A percentile compares a stretch with the other conserved stretches of the same genome.
phyloP scores from a whole-genome alignment of 2,888 invertebrate species.

The Melieria omissa region DNA sequence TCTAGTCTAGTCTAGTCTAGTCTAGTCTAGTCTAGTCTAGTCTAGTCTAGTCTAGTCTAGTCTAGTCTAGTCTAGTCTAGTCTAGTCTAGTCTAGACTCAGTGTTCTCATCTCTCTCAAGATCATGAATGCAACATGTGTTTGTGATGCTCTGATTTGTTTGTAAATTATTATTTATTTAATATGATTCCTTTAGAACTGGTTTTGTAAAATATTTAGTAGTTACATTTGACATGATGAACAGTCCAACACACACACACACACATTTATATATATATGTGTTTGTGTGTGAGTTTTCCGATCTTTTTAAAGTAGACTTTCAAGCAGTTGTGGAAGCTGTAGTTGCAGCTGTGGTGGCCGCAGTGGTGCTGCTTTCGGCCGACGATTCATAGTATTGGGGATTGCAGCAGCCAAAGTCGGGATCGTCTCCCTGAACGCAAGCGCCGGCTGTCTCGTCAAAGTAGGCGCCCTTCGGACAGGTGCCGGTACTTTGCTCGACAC shows the following conservation, averaged over 20 bases:
- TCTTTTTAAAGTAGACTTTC: too few species aligned
- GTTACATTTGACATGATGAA: too few species aligned
- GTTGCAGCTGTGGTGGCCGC: neutral
- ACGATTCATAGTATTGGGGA: neutral
- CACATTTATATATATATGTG: neutral
- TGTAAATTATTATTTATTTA: neutral
- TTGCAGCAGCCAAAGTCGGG: constrained; percentile 49
- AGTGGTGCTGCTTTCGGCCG: neutral
- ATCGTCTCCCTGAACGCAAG: constrained; percentile 41
- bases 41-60: too few species aligned
- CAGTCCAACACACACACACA: neutral
- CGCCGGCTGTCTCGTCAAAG: constrained; percentile 47
- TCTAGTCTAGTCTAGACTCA: too few species aligned
- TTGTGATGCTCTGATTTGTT: neutral
- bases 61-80: too few species aligned
- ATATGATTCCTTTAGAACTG: too few species aligned
- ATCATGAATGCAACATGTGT: neutral
- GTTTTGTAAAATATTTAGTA: too few species aligned
- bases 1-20: too few species aligned
- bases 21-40: too few species aligned
- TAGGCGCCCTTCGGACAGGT: constrained; percentile 42
- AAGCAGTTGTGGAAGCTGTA: neutral
- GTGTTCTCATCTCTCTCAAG: too few species aligned
- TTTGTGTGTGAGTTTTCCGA: too few species aligned
- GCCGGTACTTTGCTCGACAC: constrained; percentile 42